Base-by-base conservation (phyloP, 2,888 invertebrate species). In the Criorhina ranunculi region DNA sequence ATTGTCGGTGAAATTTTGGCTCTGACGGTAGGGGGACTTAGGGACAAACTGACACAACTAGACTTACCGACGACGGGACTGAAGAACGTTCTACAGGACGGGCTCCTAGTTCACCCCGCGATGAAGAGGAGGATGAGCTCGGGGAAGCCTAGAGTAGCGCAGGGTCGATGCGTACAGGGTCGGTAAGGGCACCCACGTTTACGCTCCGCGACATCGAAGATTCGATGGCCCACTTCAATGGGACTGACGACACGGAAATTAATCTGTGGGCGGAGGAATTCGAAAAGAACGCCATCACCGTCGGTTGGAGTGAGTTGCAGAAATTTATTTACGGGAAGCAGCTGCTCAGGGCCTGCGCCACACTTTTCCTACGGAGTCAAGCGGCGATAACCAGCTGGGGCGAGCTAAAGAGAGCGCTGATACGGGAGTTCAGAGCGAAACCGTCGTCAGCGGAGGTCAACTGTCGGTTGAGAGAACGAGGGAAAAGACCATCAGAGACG, bases 401-500 rank as follows among this genome's bases (percentile, higher is more conserved):
- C 17, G 3, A 7, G 7, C 17, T 17, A 5, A 44, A 44, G 17
- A 17, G 17, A 8, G 17, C 17, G 17, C 12, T 44, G 6, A 17
- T 8, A 1, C 8, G 17, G 8, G 44, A 44, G 17, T 44, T 17
- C 17, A 7, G 3, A 1, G 8, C 17, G 6, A 44, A 17, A 15
- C 2, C 17, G 44, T 44, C 44, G 17, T 17, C 44, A 7, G 44
- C 44, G 0, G 17, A 44, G 7, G 44, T 44, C 2, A 15, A 44
- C 17, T 5, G 44, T 40, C n/a, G n/a, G 0, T 40, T 40, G 2
- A 40, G 12, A 40, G 12, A 55, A n/a, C 64, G 86, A 1, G 44
- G 67, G 8, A 87, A 87, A n/a, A 44, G 37, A 5, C 35, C 35
- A 2, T 24, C 29, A 4, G 81, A 87, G 42, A 51, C 66, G 4